Percentiles rank a stretch among this genome's conserved stretches.
Conservation (phyloP, 2,888 invertebrate species). For the Amblyjoppa fuscipennis region DNA sequence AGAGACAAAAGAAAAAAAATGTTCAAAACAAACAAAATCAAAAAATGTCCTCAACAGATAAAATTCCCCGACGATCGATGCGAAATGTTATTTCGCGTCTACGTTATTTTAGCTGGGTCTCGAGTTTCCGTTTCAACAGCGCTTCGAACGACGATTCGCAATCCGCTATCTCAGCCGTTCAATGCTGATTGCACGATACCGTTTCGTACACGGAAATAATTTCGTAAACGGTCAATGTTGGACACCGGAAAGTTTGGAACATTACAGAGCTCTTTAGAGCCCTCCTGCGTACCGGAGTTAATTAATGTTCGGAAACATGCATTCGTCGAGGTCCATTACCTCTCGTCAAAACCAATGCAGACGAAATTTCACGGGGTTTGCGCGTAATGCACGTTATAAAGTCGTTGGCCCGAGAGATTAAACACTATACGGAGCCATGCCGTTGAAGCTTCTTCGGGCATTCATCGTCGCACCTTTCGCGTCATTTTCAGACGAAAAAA, state of each 20-base stretch:
- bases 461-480: not conserved
- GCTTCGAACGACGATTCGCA: too few relatives aligned
- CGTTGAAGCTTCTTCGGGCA: not conserved
- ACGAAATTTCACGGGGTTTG: not conserved
- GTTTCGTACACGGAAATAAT: not conserved
- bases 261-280: not conserved
- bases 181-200: not conserved
- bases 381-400: not conserved
- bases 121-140: too few relatives aligned
- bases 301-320: constrained; percentile 45
- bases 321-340: constrained; percentile 7
- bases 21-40: too few relatives aligned
- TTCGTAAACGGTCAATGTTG: not conserved
- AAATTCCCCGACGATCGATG: too few relatives aligned
- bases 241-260: not conserved
- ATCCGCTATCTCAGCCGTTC: too few relatives aligned
- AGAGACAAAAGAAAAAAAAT: not conserved
- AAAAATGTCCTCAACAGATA: not conserved
- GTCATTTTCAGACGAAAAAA: not conserved
- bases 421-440: not conserved
- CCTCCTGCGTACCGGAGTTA: constrained; percentile 7
- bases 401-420: not conserved
- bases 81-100: too few relatives aligned
- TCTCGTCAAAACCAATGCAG: not conserved
- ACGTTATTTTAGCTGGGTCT: too few relatives aligned